These are phyloP conservation scores for Leuciscus waleckii DNA, from an alignment of 2,797 vertebrate genomes.

Conservation along the genomic window DNA sequence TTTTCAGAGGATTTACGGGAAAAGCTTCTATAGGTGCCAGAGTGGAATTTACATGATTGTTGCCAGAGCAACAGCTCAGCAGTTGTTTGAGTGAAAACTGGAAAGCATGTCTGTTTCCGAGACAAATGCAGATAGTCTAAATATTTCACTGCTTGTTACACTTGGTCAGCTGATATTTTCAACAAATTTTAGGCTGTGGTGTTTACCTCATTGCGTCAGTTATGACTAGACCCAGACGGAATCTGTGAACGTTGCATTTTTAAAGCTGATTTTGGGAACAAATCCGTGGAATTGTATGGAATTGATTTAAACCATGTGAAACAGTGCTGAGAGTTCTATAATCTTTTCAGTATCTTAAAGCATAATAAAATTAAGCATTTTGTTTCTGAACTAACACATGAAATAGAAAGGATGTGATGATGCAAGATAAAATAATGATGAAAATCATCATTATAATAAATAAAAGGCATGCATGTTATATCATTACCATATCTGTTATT, in stretches of 20 bases:
- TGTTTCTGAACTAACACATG: background rate
- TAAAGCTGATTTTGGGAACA: background rate
- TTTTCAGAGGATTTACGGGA: constrained; percentile 63
- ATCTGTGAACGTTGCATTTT: background rate
- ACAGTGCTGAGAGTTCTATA: background rate
- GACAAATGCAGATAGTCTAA: constrained; percentile 62
- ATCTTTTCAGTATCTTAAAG: background rate
- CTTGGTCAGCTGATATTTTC: constrained; percentile 26
- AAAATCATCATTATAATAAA: background rate
- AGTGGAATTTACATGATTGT: constrained; percentile 74
- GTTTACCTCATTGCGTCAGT: background rate
- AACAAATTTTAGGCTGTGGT: background rate
- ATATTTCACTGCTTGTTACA: constrained; percentile 44
- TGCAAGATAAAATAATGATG: too few relatives aligned
- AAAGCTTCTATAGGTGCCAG: constrained; percentile 66
- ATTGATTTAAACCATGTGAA: background rate
- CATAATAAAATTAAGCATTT: background rate
- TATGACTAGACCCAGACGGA: background rate
- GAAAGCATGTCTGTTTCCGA: constrained; percentile 64
- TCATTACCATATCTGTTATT: background rate
- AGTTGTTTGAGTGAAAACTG: constrained; percentile 64
- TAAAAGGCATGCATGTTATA: background rate
- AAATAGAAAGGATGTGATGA: background rate
- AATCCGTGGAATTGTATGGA: background rate
- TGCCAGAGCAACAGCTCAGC: constrained; percentile 71